Evolutionary conservation across 1,140 invertebrate species (phyloP).

Genomic region (Glomeris maerens): DNA sequence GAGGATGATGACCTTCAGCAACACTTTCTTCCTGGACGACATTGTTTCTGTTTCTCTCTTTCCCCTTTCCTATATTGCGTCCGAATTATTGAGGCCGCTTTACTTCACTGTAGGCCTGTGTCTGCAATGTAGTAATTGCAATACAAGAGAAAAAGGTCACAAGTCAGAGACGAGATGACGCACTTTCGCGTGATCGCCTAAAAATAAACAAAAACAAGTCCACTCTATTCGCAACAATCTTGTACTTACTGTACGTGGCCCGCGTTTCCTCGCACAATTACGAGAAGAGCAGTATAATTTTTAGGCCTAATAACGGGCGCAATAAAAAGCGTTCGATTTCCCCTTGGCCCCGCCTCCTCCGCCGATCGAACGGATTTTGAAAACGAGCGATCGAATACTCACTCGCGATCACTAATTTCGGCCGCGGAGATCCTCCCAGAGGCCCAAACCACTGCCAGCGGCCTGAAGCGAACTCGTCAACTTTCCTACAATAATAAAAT

Average conservation of each 20-base stretch:
- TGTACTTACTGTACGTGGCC: no score
- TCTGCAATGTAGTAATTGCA: not conserved
- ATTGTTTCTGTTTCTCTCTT: slow-evolving; percentile 36
- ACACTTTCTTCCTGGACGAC: slow-evolving; percentile 87
- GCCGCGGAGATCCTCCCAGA: no score
- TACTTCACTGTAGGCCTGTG: no score
- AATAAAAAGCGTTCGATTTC: not conserved
- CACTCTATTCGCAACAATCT: no score
- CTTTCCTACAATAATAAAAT: not conserved
- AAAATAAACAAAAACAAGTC: not conserved
- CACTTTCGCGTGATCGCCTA: not conserved
- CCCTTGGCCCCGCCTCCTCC: not conserved
- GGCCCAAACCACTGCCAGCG: not conserved
- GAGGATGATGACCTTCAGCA: slow-evolving; percentile 94
- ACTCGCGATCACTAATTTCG: not conserved
- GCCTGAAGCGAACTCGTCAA: not conserved
- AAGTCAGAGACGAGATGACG: not conserved
- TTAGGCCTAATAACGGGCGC: no score
- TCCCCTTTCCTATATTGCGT: no score
- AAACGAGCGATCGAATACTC: not conserved
- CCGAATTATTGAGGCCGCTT: no score
- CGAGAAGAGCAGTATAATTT: no score
- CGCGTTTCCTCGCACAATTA: no score
- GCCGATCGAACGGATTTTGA: not conserved
- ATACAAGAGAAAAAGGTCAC: not conserved